phyloP scores from a whole-genome alignment of 1,140 invertebrate genomes.

The Rhizoglyphus robini region DNA sequence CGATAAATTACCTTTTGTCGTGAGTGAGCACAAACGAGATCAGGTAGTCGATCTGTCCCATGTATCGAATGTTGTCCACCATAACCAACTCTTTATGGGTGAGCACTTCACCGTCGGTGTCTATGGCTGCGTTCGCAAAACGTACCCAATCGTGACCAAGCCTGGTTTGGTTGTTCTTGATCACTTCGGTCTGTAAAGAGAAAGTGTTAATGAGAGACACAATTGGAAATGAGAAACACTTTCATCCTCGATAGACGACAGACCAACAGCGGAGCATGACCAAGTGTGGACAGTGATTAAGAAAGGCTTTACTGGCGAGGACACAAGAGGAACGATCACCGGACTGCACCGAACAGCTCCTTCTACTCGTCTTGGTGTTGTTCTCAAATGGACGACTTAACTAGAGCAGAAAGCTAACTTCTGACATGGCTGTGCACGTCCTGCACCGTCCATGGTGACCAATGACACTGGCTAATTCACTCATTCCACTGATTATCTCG shows the following conservation, averaged over 20 bases:
- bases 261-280: neutral
- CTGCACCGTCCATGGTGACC: no score
- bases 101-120: neutral
- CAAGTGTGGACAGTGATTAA: no score
- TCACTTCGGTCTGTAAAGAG: conserved; percentile 5
- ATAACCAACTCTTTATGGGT: conserved; percentile 11
- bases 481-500: no score
- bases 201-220: neutral
- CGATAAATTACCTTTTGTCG: no score
- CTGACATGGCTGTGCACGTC: neutral
- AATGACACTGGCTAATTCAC: no score
- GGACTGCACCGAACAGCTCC: neutral
- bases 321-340: no score
- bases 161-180: neutral
- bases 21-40: no score
- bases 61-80: conserved; percentile 14
- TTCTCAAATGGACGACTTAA: neutral
- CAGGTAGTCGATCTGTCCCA: conserved; percentile 18
- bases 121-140: conserved; percentile 3
- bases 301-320: no score
- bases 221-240: neutral
- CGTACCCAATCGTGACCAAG: conserved; percentile 15
- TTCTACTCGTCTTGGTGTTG: no score
- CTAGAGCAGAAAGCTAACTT: neutral
- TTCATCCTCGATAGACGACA: neutral